Conservation (phyloP, 2,888 invertebrate genomes). For the Eristalinus sepulchralis region DNA sequence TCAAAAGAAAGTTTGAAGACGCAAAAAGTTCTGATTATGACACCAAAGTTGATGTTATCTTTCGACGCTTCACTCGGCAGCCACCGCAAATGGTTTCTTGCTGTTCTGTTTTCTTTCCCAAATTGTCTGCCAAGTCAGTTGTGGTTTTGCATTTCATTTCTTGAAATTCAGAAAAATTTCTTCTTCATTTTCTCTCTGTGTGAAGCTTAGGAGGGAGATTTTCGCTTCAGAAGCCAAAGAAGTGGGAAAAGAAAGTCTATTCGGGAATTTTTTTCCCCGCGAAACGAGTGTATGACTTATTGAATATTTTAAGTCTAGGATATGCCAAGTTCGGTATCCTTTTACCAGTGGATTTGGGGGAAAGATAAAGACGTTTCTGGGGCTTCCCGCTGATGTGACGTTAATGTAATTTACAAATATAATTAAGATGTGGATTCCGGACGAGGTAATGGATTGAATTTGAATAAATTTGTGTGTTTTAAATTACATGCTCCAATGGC, state of each 20-base stretch:
- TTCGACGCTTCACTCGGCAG: neutral
- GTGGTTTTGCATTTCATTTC: neutral
- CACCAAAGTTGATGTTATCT: slow-evolving; percentile 28
- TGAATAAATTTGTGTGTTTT: neutral
- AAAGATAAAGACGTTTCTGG: neutral
- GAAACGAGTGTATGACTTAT: neutral
- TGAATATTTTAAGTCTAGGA: neutral
- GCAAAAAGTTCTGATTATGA: slow-evolving; percentile 26
- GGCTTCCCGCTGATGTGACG: neutral
- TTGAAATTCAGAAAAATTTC: neutral
- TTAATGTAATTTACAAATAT: neutral
- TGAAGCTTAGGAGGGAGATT: neutral
- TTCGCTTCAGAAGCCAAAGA: neutral
- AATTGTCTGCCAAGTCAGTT: neutral
- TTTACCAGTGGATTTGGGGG: neutral
- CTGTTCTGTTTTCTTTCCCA: neutral
- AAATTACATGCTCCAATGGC: neutral
- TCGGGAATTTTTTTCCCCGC: neutral
- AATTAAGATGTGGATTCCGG: neutral
- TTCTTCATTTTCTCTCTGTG: neutral
- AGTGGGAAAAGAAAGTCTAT: neutral
- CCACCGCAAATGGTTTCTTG: neutral
- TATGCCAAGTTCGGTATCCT: neutral
- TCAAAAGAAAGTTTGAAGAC: slow-evolving; percentile 15
- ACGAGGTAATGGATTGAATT: neutral